A percentile compares a stretch with the other conserved stretches of the same genome.
phyloP scores from a whole-genome alignment of 2,888 invertebrate species.

The Spodoptera picta region DNA sequence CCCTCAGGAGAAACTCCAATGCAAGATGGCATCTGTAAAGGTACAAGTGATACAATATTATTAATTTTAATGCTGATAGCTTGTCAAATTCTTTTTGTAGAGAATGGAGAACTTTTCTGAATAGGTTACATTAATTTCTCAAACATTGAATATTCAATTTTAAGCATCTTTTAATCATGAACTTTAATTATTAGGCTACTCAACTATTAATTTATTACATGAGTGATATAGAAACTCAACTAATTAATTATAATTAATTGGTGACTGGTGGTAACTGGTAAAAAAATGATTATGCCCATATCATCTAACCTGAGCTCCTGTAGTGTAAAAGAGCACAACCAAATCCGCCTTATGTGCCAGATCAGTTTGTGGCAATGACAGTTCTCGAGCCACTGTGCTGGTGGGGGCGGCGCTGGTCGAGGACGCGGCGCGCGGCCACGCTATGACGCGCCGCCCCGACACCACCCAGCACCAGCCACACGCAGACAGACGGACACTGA shows the following conservation, averaged over 20 bases:
- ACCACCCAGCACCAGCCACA: slow-evolving; percentile 96
- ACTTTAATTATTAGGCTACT: no score
- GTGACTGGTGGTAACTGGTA: no score
- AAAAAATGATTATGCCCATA: no score
- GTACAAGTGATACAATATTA: neutral
- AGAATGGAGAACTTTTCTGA: no score
- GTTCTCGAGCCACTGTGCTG: slow-evolving; percentile 92
- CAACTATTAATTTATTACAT: no score
- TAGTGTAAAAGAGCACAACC: slow-evolving; percentile 91
- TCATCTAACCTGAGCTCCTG: slow-evolving; percentile 74
- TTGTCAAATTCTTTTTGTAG: no score
- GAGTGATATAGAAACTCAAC: no score
- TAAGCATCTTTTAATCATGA: no score
- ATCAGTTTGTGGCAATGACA: slow-evolving; percentile 97
- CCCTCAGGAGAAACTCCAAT: slow-evolving; percentile 98
- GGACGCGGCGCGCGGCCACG: slow-evolving; percentile 92
- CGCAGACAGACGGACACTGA: slow-evolving; percentile 90
- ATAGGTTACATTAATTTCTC: no score
- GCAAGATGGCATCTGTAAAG: slow-evolving; percentile 92
- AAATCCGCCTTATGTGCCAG: slow-evolving; percentile 96
- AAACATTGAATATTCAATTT: no score
- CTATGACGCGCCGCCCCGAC: slow-evolving; percentile 93
- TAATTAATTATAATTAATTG: no score
- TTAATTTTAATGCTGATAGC: no score
- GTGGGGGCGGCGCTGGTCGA: slow-evolving; percentile 62